Percentiles rank a stretch among this genome's conserved stretches.
Evolutionary conservation across 2,797 vertebrate species (phyloP).

Genomic region (Acanthis flammea): DNA sequence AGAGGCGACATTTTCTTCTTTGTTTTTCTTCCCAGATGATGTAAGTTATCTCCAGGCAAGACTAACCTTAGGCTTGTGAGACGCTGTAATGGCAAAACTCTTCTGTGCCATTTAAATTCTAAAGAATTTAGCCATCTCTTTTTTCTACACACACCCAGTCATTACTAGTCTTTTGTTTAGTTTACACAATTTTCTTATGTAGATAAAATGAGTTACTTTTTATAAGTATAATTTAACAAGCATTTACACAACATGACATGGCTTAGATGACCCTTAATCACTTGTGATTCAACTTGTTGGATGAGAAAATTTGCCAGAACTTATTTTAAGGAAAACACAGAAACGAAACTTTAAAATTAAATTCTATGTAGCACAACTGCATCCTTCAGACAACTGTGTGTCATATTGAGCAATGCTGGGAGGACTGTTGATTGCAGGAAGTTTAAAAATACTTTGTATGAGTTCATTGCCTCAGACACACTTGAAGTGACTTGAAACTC

Average conservation of each 20-base stretch:
- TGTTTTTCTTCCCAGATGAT: not conserved
- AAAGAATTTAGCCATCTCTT: constrained; percentile 1
- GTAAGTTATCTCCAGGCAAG: not conserved
- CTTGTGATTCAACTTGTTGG: constrained; percentile 37
- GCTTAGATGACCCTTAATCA: constrained; percentile 44
- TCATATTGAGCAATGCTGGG: constrained; percentile 24
- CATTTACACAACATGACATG: not conserved
- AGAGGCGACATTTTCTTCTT: not conserved
- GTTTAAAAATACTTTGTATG: constrained; percentile 64
- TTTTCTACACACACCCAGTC: not conserved
- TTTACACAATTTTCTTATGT: constrained; percentile 16
- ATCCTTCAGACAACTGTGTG: constrained; percentile 24
- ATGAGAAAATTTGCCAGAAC: constrained; percentile 1
- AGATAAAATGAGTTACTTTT: constrained; percentile 37
- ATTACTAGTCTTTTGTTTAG: constrained; percentile 8
- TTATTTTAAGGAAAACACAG: constrained; percentile 35
- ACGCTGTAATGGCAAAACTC: not conserved
- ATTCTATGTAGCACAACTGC: not conserved
- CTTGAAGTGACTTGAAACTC: constrained; percentile 33
- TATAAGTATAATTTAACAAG: constrained; percentile 11
- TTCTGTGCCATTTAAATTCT: not conserved
- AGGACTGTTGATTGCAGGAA: constrained; percentile 63
- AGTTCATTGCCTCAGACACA: constrained; percentile 3
- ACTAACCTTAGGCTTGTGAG: not conserved
- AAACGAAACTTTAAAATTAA: constrained; percentile 34